Evolutionary conservation across 2,888 invertebrate genomes (phyloP), one percentile per base, ranked within the genome.

Genomic region (Terebella lapidaria): DNA sequence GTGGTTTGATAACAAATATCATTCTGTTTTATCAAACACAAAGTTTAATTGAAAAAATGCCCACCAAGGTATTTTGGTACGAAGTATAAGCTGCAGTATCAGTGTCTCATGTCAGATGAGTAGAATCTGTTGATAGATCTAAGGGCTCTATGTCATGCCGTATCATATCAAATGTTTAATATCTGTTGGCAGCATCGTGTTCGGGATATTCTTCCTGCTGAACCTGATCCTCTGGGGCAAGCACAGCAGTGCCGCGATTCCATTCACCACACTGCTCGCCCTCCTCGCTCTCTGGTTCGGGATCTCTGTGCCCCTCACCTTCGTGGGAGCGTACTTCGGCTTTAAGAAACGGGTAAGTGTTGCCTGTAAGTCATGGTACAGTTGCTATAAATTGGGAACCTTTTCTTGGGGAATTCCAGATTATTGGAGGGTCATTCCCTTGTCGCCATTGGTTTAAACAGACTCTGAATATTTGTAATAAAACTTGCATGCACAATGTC

Each of bases 241-340:
- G 77, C 91, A 90, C 57, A 96, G 95, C 70, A 95, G 95, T 3
- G 97, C 95, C 0, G 92, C 97, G 27, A 89, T 99, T 27, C 97
- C 99, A 2, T 99, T 99, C 84, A 91, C 92, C 58, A 99, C 97
- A 2, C 85, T 99, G 58, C 84, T 99, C 59, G 96, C 95, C 25
- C 85, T 99, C 59, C 83, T 99, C 63, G 92, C 94, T 0, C 86
- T 99, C 27, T 99, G 99, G 99, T 91, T 96, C 82, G 90, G 94
- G 57, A 93, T 99, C n/a, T 95, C 96, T 1, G 93, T 96, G 63
- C 99, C 99, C 1, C 85, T 99, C 64, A 96, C 96, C 1, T 99
- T 99, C 81, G 88, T 96, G 67, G 99, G 99, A 28, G 93, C 99
- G 49, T 96, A 94, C 83, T 95, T 99, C 82, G 99, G 99, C 65